phyloP scores from a whole-genome alignment of 2,797 vertebrate genomes.

The Botia kubotai region DNA sequence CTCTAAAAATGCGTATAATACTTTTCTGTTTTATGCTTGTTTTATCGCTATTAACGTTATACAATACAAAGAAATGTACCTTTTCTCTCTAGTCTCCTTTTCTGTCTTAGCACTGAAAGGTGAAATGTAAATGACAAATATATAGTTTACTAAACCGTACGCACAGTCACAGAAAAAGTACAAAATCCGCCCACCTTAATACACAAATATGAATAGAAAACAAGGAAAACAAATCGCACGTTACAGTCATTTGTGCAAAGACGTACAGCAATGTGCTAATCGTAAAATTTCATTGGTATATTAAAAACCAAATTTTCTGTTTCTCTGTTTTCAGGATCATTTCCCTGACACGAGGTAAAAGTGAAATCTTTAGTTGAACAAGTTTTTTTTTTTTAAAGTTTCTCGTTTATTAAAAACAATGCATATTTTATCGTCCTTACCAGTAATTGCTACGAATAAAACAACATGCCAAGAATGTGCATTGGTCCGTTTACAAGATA shows the following conservation, averaged over 20 bases:
- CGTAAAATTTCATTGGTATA: slow-evolving; percentile 82
- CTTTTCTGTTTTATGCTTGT: slow-evolving; percentile 60
- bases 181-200: slow-evolving; percentile 83
- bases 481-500: slow-evolving; percentile 80
- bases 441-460: slow-evolving; percentile 85
- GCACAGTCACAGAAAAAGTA: slow-evolving; percentile 83
- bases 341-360: slow-evolving; percentile 87
- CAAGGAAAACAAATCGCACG: slow-evolving; percentile 80
- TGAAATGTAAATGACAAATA: slow-evolving; percentile 83
- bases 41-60: slow-evolving; percentile 36
- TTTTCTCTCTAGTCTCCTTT: slow-evolving; percentile 65
- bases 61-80: slow-evolving; percentile 74
- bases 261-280: slow-evolving; percentile 87
- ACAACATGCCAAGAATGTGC: slow-evolving; percentile 83
- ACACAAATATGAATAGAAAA: slow-evolving; percentile 83
- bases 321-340: slow-evolving; percentile 73
- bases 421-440: slow-evolving; percentile 84
- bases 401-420: slow-evolving; percentile 80
- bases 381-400: slow-evolving; percentile 69
- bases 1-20: slow-evolving; percentile 78
- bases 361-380: slow-evolving; percentile 80
- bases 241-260: slow-evolving; percentile 85
- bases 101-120: slow-evolving; percentile 77
- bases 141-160: slow-evolving; percentile 83
- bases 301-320: slow-evolving; percentile 78